These are phyloP conservation scores for Thaleichthys pacificus DNA, from an alignment of 2,797 vertebrate genomes.

Conservation along the genomic window DNA sequence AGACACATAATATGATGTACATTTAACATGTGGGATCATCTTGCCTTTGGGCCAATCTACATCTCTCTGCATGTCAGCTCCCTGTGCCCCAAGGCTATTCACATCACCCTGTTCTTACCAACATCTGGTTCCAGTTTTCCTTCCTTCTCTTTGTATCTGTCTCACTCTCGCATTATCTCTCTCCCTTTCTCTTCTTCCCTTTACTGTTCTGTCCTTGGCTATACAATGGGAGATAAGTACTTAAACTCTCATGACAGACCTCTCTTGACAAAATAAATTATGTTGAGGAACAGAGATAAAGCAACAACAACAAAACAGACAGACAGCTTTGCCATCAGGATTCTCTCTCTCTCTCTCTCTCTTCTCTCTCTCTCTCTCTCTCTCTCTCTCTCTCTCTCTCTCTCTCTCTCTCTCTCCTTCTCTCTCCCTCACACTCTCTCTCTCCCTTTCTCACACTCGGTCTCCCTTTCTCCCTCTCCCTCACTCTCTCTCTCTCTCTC, in stretches of 20 bases:
- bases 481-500: neutral
- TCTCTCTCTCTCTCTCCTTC: no score
- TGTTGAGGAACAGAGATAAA: no score
- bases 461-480: neutral
- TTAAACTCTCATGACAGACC: no score
- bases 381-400: no score
- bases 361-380: neutral
- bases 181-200: neutral
- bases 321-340: neutral
- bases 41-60: conserved; percentile 44
- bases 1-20: conserved; percentile 20
- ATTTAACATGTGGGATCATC: conserved; percentile 40
- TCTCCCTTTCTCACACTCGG: neutral
- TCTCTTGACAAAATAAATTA: no score
- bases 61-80: conserved; percentile 38
- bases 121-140: conserved; percentile 36
- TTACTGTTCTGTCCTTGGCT: neutral
- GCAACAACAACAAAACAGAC: no score
- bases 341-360: no score
- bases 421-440: neutral
- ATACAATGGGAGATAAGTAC: no score
- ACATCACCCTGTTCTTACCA: conserved; percentile 54
- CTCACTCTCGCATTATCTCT: conserved; percentile 1
- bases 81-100: conserved; percentile 45
- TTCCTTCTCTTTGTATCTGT: conserved; percentile 19